phyloP scores from a whole-genome alignment of 2,888 invertebrate species.

The Torymus texanus region DNA sequence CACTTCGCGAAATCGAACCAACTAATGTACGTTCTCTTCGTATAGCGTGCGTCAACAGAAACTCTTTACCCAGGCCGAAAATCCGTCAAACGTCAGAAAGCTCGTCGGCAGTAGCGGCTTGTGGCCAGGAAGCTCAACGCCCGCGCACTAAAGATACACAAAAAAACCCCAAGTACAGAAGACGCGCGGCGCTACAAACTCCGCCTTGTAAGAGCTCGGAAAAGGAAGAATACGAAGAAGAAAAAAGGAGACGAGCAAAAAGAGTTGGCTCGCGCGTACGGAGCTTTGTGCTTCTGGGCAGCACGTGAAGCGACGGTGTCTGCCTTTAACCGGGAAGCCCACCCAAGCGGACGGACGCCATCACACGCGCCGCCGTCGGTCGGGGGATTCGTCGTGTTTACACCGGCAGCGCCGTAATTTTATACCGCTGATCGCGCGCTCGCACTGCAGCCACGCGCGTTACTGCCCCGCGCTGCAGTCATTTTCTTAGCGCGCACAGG shows the following conservation, averaged over 20 bases:
- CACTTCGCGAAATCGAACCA: no score
- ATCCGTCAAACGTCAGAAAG: no score
- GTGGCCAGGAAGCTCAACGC: constrained; percentile 10
- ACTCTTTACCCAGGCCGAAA: no score
- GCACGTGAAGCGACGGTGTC: constrained; percentile 65
- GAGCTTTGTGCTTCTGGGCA: constrained; percentile 64
- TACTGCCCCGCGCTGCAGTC: no score
- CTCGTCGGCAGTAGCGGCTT: not conserved
- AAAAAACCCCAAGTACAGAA: not conserved
- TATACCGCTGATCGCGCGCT: constrained; percentile 69
- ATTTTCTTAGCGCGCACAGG: no score
- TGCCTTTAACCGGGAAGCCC: constrained; percentile 61
- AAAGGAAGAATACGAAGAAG: not conserved
- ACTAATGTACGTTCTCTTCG: no score
- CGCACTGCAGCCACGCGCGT: constrained; percentile 15
- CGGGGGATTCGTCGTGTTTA: constrained; percentile 68
- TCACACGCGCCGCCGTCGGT: constrained; percentile 68
- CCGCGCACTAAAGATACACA: not conserved
- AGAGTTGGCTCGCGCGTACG: not conserved
- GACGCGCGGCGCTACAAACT: no score
- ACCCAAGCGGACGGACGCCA: constrained; percentile 68
- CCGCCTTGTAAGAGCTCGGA: not conserved
- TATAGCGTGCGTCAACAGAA: no score
- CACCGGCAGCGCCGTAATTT: constrained; percentile 70
- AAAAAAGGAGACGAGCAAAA: not conserved